phyloP scores from a whole-genome alignment of 2,797 vertebrate genomes.

The Novumbra hubbsi region DNA sequence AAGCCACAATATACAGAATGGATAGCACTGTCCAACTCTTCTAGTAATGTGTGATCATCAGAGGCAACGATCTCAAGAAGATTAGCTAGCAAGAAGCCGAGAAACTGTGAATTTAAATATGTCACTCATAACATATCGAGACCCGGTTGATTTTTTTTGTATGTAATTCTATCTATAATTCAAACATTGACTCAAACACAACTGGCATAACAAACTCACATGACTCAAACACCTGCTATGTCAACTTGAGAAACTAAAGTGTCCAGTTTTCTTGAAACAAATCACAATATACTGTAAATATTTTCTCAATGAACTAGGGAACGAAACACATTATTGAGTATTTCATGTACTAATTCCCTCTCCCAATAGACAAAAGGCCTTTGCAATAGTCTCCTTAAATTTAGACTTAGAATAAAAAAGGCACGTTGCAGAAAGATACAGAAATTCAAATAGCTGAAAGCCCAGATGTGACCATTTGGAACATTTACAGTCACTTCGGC shows the following conservation, averaged over 20 bases:
- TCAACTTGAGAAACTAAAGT: not conserved
- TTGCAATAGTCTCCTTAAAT: not conserved
- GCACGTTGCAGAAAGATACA: not conserved
- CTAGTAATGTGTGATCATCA: no score
- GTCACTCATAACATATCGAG: no score
- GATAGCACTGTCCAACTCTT: no score
- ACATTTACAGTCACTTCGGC: conserved; percentile 1
- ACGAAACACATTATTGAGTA: not conserved
- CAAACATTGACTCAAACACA: no score
- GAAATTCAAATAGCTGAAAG: not conserved
- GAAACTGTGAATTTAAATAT: no score
- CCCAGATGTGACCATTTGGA: conserved; percentile 12
- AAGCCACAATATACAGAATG: no score
- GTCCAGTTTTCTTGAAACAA: not conserved
- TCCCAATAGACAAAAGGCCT: not conserved
- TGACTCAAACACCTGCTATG: not conserved
- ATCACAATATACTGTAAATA: not conserved
- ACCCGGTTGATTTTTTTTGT: no score
- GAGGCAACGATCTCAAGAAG: no score
- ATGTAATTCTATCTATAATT: no score
- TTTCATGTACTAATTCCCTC: not conserved
- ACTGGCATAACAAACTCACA: not conserved
- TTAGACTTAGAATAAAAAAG: conserved; percentile 4
- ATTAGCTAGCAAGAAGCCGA: no score
- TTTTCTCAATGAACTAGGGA: not conserved